phyloP scores from a whole-genome alignment of 2,797 vertebrate species.

The Fratercula arctica region DNA sequence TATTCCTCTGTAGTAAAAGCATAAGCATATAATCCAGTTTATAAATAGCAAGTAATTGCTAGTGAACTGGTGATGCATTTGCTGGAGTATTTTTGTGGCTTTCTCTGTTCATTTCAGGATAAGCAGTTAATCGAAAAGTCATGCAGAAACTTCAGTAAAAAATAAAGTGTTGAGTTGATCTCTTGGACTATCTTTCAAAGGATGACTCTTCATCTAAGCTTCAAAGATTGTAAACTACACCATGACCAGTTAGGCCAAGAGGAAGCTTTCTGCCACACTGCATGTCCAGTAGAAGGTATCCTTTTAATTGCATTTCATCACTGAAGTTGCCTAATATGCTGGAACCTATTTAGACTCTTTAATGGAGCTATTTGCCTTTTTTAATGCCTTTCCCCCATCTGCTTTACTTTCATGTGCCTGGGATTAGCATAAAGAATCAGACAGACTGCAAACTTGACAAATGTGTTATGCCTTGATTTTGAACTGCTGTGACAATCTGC shows the following conservation, averaged over 20 bases:
- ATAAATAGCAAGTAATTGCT: constrained; percentile 77
- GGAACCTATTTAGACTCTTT: constrained; percentile 57
- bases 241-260: background rate
- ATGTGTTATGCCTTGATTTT: constrained; percentile 63
- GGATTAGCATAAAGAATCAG: constrained; percentile 79
- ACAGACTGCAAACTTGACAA: constrained; percentile 75
- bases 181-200: background rate
- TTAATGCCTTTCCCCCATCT: constrained; percentile 73
- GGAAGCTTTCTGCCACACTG: background rate
- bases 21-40: constrained; percentile 58
- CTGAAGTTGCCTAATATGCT: constrained; percentile 55
- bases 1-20: constrained; percentile 34
- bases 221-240: background rate
- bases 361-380: constrained; percentile 50
- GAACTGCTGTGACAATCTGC: constrained; percentile 49
- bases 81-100: constrained; percentile 70
- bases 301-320: background rate
- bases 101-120: constrained; percentile 66
- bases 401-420: constrained; percentile 72
- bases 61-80: constrained; percentile 66
- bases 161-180: background rate
- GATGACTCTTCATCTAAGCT: background rate
- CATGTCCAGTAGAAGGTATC: background rate
- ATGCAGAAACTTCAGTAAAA: constrained; percentile 25
- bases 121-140: constrained; percentile 50